Evolutionary conservation across 1,140 invertebrate genomes (phyloP), one percentile per base, ranked within the genome.

Genomic region (Ostrea edulis): DNA sequence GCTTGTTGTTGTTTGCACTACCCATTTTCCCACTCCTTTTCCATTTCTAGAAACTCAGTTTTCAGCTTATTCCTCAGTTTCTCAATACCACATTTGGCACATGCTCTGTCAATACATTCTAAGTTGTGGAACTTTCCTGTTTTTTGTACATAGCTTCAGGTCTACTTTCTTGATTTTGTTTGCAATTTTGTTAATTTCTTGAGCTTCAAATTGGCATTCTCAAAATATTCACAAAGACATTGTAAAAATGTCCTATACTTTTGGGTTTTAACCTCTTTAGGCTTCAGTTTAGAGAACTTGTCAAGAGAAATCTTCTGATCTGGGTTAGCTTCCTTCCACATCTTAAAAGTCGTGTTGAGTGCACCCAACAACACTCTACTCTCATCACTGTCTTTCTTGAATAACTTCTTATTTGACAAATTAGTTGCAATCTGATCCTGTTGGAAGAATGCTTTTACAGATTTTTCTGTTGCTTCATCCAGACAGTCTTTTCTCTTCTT

Each of bases 171-270:
- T n/a, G n/a, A n/a, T 54, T 54, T 29, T 85, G 25, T 84, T 55
- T 25, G 87, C 83, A 81, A 85, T 12, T 25, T 85, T 88, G 53
- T 85, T 88, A 22, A 88, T 29, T 22, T 55, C 83, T 20, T 55
- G 1, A 85, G 53, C 51, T 88, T 54, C 53, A n/a, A n/a, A n/a
- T n/a, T 53, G 5, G 85, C 52, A 62, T 88, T 88, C 54, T 88
- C 71, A 88, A n/a, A n/a, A 44, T 88, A 88, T 25, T 88, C 87
- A 82, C 87, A 88, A 11, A 88, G 51, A 52, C 83, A 88, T 81
- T 85, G 87, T 20, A 85, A 17, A 20, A 85, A 68, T 65, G 58
- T 85, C 82, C 83, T 81, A 25, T 88, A 11, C 11, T 83, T 84
- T 68, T 87, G 82, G 8, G 53, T 68, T 81, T 81, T 51, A 58